Evolutionary conservation across 2,113 vertebrate genomes (phyloP).

Genomic region (Atherinomorus stipes): DNA sequence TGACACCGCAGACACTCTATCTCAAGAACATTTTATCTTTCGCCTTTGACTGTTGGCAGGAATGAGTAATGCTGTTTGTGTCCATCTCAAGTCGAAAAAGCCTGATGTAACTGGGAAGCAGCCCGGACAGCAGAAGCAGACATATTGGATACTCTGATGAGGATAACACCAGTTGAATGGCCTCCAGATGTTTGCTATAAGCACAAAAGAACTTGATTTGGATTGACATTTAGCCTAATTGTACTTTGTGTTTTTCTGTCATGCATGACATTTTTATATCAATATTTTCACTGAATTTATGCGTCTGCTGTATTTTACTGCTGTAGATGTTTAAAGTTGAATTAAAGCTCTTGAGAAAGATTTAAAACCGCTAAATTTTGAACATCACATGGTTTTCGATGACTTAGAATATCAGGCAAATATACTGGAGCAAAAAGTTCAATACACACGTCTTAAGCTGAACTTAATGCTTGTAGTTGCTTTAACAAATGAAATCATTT

Average conservation of each 20-base stretch:
- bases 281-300: too few relatives aligned
- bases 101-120: not conserved
- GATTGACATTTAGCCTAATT: not conserved
- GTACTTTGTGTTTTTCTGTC: not conserved
- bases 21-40: conserved; percentile 48
- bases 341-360: too few relatives aligned
- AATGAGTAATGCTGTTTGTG: conserved; percentile 32
- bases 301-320: too few relatives aligned
- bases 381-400: too few relatives aligned
- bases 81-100: conserved; percentile 26
- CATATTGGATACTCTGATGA: conserved; percentile 12
- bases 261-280: too few relatives aligned
- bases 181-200: not conserved
- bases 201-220: not conserved
- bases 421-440: not conserved
- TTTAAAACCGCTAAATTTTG: too few relatives aligned
- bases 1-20: conserved; percentile 29
- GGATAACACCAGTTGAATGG: not conserved
- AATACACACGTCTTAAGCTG: not conserved
- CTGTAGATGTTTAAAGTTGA: too few relatives aligned
- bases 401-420: too few relatives aligned
- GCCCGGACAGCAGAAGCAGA: conserved; percentile 24
- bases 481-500: conserved; percentile 29
- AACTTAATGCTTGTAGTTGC: not conserved
- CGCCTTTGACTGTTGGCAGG: conserved; percentile 29